phyloP scores from a whole-genome alignment of 1,140 invertebrate species.

The Drosophila pandora region DNA sequence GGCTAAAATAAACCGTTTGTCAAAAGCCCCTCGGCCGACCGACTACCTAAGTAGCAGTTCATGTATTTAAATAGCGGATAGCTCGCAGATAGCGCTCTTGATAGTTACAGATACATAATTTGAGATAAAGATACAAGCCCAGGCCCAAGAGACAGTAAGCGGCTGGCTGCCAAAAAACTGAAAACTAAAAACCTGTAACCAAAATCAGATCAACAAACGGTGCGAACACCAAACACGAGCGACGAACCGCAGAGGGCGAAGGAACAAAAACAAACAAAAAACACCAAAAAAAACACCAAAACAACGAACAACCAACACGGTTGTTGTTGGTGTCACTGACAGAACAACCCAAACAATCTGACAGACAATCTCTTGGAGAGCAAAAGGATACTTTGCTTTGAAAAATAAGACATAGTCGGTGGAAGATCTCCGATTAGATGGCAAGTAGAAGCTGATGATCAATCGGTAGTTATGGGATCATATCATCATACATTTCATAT shows the following conservation, averaged over 20 bases:
- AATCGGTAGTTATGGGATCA: no score
- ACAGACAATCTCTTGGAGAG: conserved; percentile 26
- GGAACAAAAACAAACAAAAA: conserved; percentile 2
- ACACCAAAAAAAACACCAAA: conserved; percentile 4
- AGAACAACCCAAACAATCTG: conserved; percentile 46
- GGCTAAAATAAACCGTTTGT: conserved; percentile 50
- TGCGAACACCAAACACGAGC: conserved; percentile 61
- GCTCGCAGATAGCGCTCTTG: conserved; percentile 54
- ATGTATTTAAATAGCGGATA: conserved; percentile 51
- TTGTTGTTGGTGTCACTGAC: conserved; percentile 37
- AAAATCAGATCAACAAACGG: conserved; percentile 65
- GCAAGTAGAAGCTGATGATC: not conserved
- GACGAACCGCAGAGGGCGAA: conserved; percentile 30
- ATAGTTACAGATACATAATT: conserved; percentile 60
- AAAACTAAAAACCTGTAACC: conserved; percentile 54
- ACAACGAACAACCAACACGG: conserved; percentile 24
- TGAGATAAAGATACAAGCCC: conserved; percentile 47
- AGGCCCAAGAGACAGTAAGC: conserved; percentile 21
- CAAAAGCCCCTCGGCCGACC: conserved; percentile 39
- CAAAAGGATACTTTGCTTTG: conserved; percentile 26
- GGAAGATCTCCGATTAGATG: conserved; percentile 34
- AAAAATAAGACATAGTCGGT: conserved; percentile 20
- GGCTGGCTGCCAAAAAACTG: conserved; percentile 41
- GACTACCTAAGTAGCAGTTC: conserved; percentile 57
- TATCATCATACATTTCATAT: no score